Percentiles rank a stretch among this genome's conserved stretches.
These are phyloP conservation scores for Echinometra lucunter DNA, from an alignment of 53 echinoderm and acorn worm genomes.

Conservation along the genomic window DNA sequence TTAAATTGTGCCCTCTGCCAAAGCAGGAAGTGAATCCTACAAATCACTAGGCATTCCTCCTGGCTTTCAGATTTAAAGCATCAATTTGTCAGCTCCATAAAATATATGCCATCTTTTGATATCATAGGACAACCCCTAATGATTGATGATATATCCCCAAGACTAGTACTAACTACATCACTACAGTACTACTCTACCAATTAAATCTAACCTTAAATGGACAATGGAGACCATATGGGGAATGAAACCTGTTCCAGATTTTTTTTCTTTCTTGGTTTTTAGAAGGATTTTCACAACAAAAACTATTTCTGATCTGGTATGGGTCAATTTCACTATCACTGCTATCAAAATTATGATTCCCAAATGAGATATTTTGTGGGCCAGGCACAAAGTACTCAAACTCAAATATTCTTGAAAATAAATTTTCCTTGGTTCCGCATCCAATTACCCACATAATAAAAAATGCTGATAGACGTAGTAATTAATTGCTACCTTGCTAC, in stretches of 20 bases:
- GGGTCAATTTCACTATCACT: background rate
- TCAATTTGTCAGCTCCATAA: conserved; percentile 53
- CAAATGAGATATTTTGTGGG: conserved; percentile 6
- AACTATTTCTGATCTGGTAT: background rate
- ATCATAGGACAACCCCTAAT: background rate
- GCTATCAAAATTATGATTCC: background rate
- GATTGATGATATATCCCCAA: conserved; percentile 34
- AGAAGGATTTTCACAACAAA: background rate
- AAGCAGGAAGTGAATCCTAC: conserved; percentile 4
- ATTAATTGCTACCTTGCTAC: background rate
- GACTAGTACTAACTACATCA: background rate
- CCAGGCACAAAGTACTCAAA: background rate
- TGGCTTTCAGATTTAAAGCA: conserved; percentile 19
- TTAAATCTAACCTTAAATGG: conserved; percentile 19
- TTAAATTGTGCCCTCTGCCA: conserved; percentile 34
- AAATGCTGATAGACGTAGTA: background rate
- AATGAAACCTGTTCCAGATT: background rate
- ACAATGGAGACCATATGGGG: conserved; percentile 13
- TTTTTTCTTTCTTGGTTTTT: background rate
- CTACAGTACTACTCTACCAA: background rate
- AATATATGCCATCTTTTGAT: conserved; percentile 52
- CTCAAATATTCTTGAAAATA: background rate
- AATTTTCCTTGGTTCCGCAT: background rate
- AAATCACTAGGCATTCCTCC: background rate
- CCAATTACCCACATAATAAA: conserved; percentile 34